Percentiles rank a stretch among this genome's conserved stretches.
Evolutionary conservation across 2,797 vertebrate species (phyloP).

Genomic region (Acropternis orthonyx): DNA sequence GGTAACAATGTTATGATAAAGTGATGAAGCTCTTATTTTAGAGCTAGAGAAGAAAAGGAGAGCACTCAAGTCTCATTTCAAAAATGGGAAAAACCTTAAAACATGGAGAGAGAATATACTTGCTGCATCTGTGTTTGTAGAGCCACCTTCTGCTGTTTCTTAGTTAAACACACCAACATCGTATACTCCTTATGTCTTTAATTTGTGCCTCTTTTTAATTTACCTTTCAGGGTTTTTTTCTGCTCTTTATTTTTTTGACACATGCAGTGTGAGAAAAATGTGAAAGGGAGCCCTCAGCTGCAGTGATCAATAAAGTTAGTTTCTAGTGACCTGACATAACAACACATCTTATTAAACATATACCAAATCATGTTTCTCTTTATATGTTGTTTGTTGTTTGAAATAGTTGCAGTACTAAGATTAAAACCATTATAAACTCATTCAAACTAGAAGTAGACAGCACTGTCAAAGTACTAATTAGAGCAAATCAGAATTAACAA

Average conservation of each 20-base stretch:
- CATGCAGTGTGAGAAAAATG: neutral
- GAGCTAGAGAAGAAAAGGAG: neutral
- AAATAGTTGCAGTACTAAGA: neutral
- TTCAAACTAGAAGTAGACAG: neutral
- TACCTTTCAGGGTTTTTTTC: neutral
- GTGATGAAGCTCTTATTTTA: neutral
- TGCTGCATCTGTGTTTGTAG: neutral
- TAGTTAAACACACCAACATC: neutral
- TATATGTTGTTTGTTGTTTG: neutral
- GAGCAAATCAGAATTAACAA: slow-evolving; percentile 9
- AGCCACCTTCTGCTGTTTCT: neutral
- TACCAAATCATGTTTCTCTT: neutral
- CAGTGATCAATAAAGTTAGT: neutral
- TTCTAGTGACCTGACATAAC: neutral
- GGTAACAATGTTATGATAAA: neutral
- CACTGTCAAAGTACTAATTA: slow-evolving; percentile 13
- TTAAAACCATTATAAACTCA: neutral
- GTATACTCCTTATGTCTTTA: neutral
- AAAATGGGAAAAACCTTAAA: neutral
- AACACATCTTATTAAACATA: neutral
- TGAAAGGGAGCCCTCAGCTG: neutral
- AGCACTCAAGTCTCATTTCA: neutral
- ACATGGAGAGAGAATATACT: neutral
- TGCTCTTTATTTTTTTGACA: neutral
- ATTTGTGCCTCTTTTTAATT: neutral